Evolutionary conservation across 92 coral and sea anemone species (phyloP), one percentile per base, ranked within the genome.

Genomic region (Epizoanthus illoricatus): DNA sequence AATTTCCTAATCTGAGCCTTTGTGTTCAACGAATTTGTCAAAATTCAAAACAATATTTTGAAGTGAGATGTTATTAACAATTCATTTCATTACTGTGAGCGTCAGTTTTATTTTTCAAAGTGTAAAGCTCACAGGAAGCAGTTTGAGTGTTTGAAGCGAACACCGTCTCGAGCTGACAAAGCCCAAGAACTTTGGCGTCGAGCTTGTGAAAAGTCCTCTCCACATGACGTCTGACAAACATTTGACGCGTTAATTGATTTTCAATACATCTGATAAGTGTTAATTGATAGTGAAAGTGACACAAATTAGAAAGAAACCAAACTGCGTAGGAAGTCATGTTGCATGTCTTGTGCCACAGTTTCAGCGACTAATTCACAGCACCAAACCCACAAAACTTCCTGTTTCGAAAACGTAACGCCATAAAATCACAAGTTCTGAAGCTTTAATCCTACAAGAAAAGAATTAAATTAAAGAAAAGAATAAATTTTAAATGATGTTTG

Each of bases 221-320:
- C 69, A 54, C 67, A 85, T 79, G 71, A 65, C 82, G 83, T 74
- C 82, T 83, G 69, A 76, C 73, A 87, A 65, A 86, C 85, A 84
- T 79, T 69, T 86, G 88, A 82, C 88, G 86, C 84, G 88, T 84
- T 88, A 88, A 88, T 88, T 88, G 91, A 88, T 86, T 87, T 84
- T 80, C 81, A 62, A 85, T 76, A 84, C 84, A 78, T 74, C 85
- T 76, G 85, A 87, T 85, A 81, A 87, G 90, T 87, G 94, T 79
- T 90, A 90, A 92, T 90, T 92, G 88, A 85, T 83, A 76, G 89
- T 74, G 87, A 86, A 85, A 86, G 86, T 89, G 86, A 83, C 87
- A 83, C 90, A 78, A 78, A 78, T 78, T 78, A 78, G 82, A n/a
- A 42, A 16, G 71, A 78, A 78, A 45, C 71, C 40, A 78, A 78